Conservation (phyloP, 1,140 invertebrate species). For the Drosophila kurseongensis region DNA sequence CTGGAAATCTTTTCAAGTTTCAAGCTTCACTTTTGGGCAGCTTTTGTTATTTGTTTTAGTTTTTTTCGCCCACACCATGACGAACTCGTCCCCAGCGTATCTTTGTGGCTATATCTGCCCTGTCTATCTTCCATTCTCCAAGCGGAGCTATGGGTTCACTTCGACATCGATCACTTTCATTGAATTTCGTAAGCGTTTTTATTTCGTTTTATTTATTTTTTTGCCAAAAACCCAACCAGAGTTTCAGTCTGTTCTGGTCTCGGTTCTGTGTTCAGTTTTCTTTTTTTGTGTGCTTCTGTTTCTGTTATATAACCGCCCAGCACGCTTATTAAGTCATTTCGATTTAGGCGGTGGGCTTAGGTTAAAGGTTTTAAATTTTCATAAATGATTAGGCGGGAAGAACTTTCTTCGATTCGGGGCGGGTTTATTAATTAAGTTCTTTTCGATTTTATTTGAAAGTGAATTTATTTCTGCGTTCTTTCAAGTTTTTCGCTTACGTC, state of each 20-base stretch:
- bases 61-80: conserved; percentile 35
- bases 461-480: conserved; percentile 34
- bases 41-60: conserved; percentile 29
- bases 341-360: conserved; percentile 37
- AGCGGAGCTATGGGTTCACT: conserved; percentile 49
- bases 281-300: conserved; percentile 21
- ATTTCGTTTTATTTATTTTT: conserved; percentile 19
- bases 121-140: conserved; percentile 45
- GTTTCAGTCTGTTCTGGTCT: conserved; percentile 8
- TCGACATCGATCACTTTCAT: conserved; percentile 81
- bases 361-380: conserved; percentile 56
- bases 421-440: conserved; percentile 38
- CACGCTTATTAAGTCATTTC: conserved; percentile 77
- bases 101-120: conserved; percentile 28
- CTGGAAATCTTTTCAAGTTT: conserved; percentile 37
- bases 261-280: conserved; percentile 21
- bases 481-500: conserved; percentile 48
- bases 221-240: conserved; percentile 29
- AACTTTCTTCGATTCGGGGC: conserved; percentile 43
- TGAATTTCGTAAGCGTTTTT: conserved; percentile 70
- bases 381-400: conserved; percentile 46
- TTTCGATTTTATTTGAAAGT: conserved; percentile 54
- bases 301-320: conserved; percentile 63
- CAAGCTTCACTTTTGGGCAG: conserved; percentile 40
- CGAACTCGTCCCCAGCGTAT: conserved; percentile 13